phyloP scores from a whole-genome alignment of 2,113 vertebrate species.

The Ia io region DNA sequence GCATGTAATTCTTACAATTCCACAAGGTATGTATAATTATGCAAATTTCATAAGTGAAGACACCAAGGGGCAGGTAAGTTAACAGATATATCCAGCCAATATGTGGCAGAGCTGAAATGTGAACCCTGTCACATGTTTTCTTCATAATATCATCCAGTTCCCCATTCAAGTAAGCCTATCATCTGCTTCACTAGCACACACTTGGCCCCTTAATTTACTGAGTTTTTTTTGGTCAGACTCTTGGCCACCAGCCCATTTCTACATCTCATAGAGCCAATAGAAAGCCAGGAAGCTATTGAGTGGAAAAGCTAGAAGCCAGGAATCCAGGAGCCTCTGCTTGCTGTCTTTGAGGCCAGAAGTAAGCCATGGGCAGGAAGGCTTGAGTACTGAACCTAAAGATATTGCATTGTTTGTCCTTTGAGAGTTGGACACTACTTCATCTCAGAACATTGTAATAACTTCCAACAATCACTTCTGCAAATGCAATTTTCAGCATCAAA shows the following conservation, averaged over 20 bases:
- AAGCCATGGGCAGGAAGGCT: not conserved
- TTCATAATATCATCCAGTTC: not conserved
- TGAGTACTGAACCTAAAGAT: not conserved
- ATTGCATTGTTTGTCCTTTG: not conserved
- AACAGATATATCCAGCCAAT: not conserved
- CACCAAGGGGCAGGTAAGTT: not conserved
- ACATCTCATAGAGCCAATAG: not conserved
- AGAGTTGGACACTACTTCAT: not conserved
- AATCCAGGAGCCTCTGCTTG: not conserved
- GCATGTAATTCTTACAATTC: not conserved
- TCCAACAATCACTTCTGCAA: slow-evolving; percentile 9
- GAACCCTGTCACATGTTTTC: not conserved
- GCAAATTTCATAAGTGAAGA: not conserved
- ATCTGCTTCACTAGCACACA: not conserved
- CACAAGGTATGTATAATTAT: not conserved
- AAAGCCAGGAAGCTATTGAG: not conserved
- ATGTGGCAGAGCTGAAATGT: not conserved
- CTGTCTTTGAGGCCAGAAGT: not conserved
- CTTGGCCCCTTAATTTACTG: not conserved
- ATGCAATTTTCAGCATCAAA: slow-evolving; percentile 38
- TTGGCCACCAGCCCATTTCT: not conserved
- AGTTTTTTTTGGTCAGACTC: not conserved
- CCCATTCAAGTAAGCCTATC: not conserved
- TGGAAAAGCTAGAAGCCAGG: not conserved
- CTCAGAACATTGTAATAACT: not conserved